Evolutionary conservation across 2,113 vertebrate genomes (phyloP), one percentile per base, ranked within the genome.

Genomic region (Nyctibius bracteatus): DNA sequence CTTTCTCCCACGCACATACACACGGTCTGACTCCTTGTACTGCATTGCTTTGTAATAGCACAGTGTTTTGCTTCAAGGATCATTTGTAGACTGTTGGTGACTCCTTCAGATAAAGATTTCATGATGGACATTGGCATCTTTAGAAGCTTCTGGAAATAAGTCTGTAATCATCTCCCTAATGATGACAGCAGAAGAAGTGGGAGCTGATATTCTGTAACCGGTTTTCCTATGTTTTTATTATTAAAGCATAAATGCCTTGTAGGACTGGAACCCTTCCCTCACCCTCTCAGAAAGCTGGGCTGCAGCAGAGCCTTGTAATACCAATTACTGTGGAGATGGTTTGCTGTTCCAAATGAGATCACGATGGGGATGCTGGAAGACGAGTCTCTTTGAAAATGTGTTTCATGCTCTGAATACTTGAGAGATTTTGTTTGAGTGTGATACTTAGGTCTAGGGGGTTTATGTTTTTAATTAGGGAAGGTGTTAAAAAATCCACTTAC

Each of bases 281-380:
- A 6, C 61, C 24, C 79, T 83, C 74, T 96, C 51, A 22, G 43
- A 86, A 55, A 67, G 31, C 90, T 63, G n/a, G 88, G 72, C 73
- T 83, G 66, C 68, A 52, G 51, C 59, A 20, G 80, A 52, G 73
- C 83, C 93, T 75, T 93, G 90, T 70, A 88, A 88, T 86, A 67
- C 51, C 82, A 84, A 3, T 93, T 94, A 83, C 85, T 88, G 59
- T 1, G 0, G 39, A 79, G 52, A 78, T 0, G 2, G 25, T 77
- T 94, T 90, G 62, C 68, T 2, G 28, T 90, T 94, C 62, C 81
- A 86, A 58, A 93, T 83, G 85, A 96, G 82, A 84, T 91, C 74
- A 55, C 66, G 59, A 71, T 51, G 77, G 58, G 71, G 85, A 61
- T 81, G 86, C 80, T 94, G 82, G 75, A 74, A 95, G 81, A 83